Evolutionary conservation across 2,797 vertebrate species (phyloP).

Genomic region (Clarias laeviceps): DNA sequence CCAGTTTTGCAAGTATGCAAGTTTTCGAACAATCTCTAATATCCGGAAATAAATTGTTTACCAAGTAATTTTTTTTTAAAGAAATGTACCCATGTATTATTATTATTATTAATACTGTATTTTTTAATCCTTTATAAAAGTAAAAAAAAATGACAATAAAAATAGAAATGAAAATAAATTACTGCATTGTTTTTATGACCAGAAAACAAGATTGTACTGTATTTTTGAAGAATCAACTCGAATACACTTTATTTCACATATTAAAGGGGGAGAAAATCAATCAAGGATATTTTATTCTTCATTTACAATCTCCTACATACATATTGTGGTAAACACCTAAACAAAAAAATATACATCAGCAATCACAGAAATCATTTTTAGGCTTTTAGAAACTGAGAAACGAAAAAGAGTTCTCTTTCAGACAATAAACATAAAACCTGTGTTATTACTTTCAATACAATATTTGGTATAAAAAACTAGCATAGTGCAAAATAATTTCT

Average conservation of each 20-base stretch:
- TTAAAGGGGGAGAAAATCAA: constrained; percentile 43
- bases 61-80: not conserved
- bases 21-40: constrained; percentile 1
- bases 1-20: constrained; percentile 12
- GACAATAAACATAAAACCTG: constrained; percentile 43
- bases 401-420: constrained; percentile 43
- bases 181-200: not conserved
- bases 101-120: constrained; percentile 10
- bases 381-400: constrained; percentile 38
- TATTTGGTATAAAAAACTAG: constrained; percentile 65
- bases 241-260: constrained; percentile 64
- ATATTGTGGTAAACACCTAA: constrained; percentile 50
- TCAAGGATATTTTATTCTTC: constrained; percentile 58
- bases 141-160: constrained; percentile 25
- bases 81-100: constrained; percentile 17
- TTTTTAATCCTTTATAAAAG: constrained; percentile 16
- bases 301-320: constrained; percentile 48
- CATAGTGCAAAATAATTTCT: constrained; percentile 58
- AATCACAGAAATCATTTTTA: constrained; percentile 30
- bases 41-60: not conserved
- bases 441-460: constrained; percentile 38
- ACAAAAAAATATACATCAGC: constrained; percentile 54
- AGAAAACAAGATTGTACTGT: not conserved
- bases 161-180: constrained; percentile 8
- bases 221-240: constrained; percentile 43